A percentile compares a stretch with the other conserved stretches of the same genome.
phyloP scores from a whole-genome alignment of 1,140 invertebrate species.

The Penaeus vannamei region DNA sequence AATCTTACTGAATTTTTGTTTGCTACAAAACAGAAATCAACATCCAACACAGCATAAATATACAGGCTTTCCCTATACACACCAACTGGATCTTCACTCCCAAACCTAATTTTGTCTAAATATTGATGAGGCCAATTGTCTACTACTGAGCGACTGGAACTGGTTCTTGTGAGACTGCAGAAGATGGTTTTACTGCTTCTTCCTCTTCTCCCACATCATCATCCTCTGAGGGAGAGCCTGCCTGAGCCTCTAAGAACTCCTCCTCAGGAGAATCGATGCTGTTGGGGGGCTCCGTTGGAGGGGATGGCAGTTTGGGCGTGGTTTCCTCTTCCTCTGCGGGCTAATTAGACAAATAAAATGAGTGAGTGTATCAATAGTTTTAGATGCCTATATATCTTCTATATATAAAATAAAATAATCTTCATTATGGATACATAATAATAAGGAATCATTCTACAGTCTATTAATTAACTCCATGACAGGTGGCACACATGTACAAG shows the following conservation, averaged over 20 bases:
- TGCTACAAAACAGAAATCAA: constrained; percentile 31
- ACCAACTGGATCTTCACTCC: constrained; percentile 33
- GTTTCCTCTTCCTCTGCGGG: constrained; percentile 54
- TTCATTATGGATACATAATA: neutral
- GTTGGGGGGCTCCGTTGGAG: constrained; percentile 61
- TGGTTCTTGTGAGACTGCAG: constrained; percentile 57
- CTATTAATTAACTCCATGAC: no score
- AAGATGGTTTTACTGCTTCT: constrained; percentile 44
- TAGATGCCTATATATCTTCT: neutral
- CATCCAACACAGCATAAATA: constrained; percentile 28
- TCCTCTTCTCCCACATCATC: constrained; percentile 49
- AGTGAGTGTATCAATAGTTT: neutral
- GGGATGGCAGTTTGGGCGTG: constrained; percentile 60
- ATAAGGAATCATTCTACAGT: no score
- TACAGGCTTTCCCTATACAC: constrained; percentile 33
- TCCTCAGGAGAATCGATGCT: constrained; percentile 66
- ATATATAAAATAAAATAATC: neutral
- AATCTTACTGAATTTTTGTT: constrained; percentile 20
- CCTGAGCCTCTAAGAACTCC: constrained; percentile 62
- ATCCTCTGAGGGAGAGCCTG: constrained; percentile 49
- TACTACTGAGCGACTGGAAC: constrained; percentile 65
- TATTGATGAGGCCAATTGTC: constrained; percentile 39
- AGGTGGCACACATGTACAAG: no score
- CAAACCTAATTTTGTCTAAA: constrained; percentile 42
- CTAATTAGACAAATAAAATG: neutral